phyloP scores from a whole-genome alignment of 1,140 invertebrate genomes.

The Ditylenchus dipsaci region DNA sequence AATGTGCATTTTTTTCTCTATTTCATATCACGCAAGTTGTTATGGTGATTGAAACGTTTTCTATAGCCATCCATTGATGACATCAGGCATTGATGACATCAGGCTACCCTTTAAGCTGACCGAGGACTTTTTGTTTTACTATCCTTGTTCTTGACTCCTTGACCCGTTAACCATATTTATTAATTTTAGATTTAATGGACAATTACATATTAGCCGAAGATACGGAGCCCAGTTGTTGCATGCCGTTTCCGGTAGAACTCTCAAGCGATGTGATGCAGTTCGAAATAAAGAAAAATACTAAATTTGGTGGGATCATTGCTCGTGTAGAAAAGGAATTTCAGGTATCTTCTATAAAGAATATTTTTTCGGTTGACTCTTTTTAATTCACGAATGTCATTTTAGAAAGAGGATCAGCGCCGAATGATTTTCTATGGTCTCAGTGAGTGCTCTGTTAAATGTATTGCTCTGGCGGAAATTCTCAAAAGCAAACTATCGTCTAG shows the following conservation, averaged over 20 bases:
- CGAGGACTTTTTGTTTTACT: no score
- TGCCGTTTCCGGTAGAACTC: constrained; percentile 8
- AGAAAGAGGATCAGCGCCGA: not conserved
- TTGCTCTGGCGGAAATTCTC: constrained; percentile 6
- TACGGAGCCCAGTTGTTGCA: not conserved
- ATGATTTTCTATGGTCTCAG: constrained; percentile 14
- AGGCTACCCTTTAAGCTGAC: no score
- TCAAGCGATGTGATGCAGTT: not conserved
- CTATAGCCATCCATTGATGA: no score
- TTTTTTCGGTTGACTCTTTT: not conserved
- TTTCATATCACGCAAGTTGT: no score
- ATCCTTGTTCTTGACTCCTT: no score
- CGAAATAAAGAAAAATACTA: constrained; percentile 12
- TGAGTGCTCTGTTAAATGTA: constrained; percentile 2
- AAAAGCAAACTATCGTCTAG: not conserved
- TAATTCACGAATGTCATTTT: not conserved
- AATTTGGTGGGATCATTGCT: constrained; percentile 12
- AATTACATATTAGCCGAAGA: constrained; percentile 1
- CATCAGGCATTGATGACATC: no score
- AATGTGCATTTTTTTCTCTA: no score
- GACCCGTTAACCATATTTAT: no score
- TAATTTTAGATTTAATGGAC: not conserved
- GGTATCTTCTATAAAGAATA: not conserved
- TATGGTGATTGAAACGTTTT: no score
- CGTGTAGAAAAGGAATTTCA: constrained; percentile 13